Evolutionary conservation across 2,888 invertebrate species (phyloP).

Genomic region (Coremacera marginata): DNA sequence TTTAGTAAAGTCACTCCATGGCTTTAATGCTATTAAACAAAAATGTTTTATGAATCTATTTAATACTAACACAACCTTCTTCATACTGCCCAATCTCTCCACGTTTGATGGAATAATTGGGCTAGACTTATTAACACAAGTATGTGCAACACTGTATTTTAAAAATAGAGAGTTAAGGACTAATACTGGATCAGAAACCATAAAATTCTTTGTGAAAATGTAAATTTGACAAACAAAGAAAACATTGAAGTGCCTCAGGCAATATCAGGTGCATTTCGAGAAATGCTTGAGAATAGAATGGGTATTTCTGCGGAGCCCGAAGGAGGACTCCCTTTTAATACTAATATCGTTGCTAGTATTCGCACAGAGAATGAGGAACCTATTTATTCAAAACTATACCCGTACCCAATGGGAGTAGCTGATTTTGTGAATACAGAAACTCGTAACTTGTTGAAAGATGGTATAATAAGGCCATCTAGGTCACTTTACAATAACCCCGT

Average conservation of each 20-base stretch:
- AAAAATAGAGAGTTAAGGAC: slow-evolving; percentile 35
- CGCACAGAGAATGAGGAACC: slow-evolving; percentile 32
- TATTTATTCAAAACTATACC: slow-evolving; percentile 40
- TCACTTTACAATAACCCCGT: slow-evolving; percentile 39
- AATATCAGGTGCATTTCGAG: slow-evolving; percentile 31
- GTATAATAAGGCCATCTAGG: slow-evolving; percentile 37
- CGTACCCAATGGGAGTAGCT: slow-evolving; percentile 44
- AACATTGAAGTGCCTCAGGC: slow-evolving; percentile 33
- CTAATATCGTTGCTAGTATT: too few species aligned
- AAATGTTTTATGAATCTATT: too few species aligned
- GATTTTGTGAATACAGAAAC: slow-evolving; percentile 46
- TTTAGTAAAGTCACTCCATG: too few species aligned
- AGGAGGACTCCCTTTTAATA: slow-evolving; percentile 15
- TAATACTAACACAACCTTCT: too few species aligned
- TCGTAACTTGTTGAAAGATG: too few species aligned
- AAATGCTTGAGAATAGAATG: slow-evolving; percentile 34
- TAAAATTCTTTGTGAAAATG: slow-evolving; percentile 20
- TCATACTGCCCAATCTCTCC: too few species aligned
- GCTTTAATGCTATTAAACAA: too few species aligned
- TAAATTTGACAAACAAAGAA: slow-evolving; percentile 43
- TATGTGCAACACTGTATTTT: slow-evolving; percentile 40
- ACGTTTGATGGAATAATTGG: too few species aligned
- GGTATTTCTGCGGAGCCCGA: slow-evolving; percentile 42
- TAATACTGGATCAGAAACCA: slow-evolving; percentile 38
- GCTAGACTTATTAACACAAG: slow-evolving; percentile 45